Evolutionary conservation across 2,113 vertebrate genomes (phyloP).

Genomic region (Boulengeromyrus knoepffleri): DNA sequence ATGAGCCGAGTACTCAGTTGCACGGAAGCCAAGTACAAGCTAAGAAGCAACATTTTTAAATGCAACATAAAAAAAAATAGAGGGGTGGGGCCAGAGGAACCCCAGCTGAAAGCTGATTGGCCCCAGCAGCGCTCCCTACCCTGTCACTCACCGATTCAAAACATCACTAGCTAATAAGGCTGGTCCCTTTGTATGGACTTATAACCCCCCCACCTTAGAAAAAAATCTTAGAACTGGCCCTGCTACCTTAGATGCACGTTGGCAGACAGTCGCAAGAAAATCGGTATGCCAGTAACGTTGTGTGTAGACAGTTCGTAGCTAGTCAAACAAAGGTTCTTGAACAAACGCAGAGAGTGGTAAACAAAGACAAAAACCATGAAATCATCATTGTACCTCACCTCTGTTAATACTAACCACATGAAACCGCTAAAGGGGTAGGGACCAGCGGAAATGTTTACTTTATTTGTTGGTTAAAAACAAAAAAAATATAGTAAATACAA

Average conservation of each 20-base stretch:
- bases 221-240: neutral
- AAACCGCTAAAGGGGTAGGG: neutral
- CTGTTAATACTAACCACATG: neutral
- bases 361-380: neutral
- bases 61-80: neutral
- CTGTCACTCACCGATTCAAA: neutral
- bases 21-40: neutral
- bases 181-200: neutral
- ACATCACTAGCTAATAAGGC: neutral
- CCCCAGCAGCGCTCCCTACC: neutral
- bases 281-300: neutral
- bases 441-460: neutral
- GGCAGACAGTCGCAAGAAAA: neutral
- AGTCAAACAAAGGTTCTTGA: neutral
- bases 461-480: neutral
- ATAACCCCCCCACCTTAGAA: neutral
- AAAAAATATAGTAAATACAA: neutral
- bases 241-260: neutral
- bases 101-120: neutral
- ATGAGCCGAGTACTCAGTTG: neutral
- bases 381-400: neutral
- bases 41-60: neutral
- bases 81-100: neutral
- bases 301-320: neutral
- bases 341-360: neutral